Percentiles rank a stretch among this genome's conserved stretches.
These are phyloP conservation scores for Scelioninae gen. 1 DNA, from an alignment of 2,888 invertebrate genomes.

Conservation along the genomic window DNA sequence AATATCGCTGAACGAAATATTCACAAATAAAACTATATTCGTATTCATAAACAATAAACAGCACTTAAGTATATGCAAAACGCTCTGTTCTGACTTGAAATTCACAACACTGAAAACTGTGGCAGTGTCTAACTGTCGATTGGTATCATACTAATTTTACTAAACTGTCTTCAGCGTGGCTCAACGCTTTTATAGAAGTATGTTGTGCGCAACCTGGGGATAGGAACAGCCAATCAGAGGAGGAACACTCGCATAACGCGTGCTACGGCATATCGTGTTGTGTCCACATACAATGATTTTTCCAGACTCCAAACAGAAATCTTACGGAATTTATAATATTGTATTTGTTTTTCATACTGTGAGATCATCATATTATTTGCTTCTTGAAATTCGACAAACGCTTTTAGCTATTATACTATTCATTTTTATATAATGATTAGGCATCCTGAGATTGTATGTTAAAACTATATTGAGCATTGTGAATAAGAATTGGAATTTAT, in stretches of 20 bases:
- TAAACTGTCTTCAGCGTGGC: slow-evolving; percentile 69
- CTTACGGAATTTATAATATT: neutral
- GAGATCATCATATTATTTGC: neutral
- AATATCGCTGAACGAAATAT: slow-evolving; percentile 11
- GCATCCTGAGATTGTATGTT: too few species aligned
- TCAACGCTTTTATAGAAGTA: slow-evolving; percentile 77
- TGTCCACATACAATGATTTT: slow-evolving; percentile 71
- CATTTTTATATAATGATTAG: too few species aligned
- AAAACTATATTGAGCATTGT: too few species aligned
- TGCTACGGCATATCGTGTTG: slow-evolving; percentile 71
- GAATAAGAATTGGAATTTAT: too few species aligned
- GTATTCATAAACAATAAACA: neutral
- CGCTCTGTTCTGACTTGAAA: slow-evolving; percentile 21
- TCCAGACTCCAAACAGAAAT: slow-evolving; percentile 52
- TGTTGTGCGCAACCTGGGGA: slow-evolving; percentile 35
- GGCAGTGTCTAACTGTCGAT: slow-evolving; percentile 30
- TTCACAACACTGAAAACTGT: slow-evolving; percentile 18
- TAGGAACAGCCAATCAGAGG: slow-evolving; percentile 26
- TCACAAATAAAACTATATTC: neutral
- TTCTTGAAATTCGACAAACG: too few species aligned
- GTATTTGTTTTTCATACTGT: too few species aligned
- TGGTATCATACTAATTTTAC: slow-evolving; percentile 73
- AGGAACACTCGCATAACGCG: slow-evolving; percentile 78
- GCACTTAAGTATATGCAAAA: neutral
- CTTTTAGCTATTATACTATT: too few species aligned